These are phyloP conservation scores for Calameuta pallipes DNA, from an alignment of 2,888 invertebrate genomes.

Conservation along the genomic window DNA sequence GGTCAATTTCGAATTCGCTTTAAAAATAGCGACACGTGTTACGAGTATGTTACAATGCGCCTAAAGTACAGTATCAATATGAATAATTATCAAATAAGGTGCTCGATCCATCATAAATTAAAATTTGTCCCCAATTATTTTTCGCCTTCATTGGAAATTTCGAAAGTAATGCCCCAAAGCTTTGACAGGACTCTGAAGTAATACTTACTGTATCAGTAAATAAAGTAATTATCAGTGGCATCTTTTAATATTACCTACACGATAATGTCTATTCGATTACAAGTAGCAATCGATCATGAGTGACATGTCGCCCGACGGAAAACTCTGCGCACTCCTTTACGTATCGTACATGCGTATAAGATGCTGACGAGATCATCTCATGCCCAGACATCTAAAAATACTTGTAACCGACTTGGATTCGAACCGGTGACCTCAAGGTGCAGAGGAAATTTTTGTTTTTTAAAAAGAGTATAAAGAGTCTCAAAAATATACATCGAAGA, in stretches of 20 bases:
- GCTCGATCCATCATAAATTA: neutral
- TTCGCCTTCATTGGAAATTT: neutral
- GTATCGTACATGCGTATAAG: neutral
- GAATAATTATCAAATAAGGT: neutral
- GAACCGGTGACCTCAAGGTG: neutral
- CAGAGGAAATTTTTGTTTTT: neutral
- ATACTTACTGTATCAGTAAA: neutral
- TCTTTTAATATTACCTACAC: neutral
- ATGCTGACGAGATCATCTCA: neutral
- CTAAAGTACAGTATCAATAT: neutral
- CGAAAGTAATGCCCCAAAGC: neutral
- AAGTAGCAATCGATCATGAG: neutral
- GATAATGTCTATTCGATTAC: neutral
- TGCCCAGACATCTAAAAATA: slow-evolving; percentile 6
- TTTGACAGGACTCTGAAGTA: too few relatives aligned
- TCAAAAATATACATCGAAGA: neutral
- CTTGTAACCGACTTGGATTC: neutral
- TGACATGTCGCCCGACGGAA: neutral
- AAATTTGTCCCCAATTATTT: neutral
- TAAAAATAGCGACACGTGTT: neutral
- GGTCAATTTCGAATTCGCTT: neutral
- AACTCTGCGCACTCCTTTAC: neutral
- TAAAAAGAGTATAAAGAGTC: neutral
- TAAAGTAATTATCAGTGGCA: neutral
- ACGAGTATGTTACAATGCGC: neutral